Percentiles rank a stretch among this genome's conserved stretches.
phyloP scores from a whole-genome alignment of 2,888 invertebrate species.

The Bedellia somnulentella region DNA sequence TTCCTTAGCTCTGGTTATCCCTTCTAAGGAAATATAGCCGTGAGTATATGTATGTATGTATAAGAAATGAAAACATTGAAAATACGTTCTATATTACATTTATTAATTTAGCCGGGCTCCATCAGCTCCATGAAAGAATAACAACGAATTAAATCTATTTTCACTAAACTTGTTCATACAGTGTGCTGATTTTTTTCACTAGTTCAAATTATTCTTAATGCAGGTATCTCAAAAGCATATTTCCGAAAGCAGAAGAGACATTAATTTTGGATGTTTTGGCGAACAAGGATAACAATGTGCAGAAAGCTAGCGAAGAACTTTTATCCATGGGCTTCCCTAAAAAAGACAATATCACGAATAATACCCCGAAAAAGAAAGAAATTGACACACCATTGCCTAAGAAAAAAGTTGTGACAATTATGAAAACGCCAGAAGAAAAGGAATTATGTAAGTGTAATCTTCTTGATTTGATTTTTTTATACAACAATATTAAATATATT shows the following conservation, averaged over 20 bases:
- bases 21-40: no score
- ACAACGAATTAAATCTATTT: no score
- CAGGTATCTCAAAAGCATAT: conserved; percentile 90
- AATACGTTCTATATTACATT: no score
- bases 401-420: conserved; percentile 61
- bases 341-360: conserved; percentile 58
- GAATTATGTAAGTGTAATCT: conserved; percentile 62
- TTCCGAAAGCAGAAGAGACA: conserved; percentile 88
- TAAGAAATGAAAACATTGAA: no score
- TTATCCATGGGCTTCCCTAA: conserved; percentile 81
- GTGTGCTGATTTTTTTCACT: no score
- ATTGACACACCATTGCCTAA: conserved; percentile 25
- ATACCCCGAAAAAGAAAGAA: conserved; percentile 23
- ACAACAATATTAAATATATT: no score
- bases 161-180: no score
- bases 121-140: no score
- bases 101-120: no score
- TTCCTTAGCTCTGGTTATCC: no score
- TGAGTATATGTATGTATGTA: no score
- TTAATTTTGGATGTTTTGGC: conserved; percentile 80
- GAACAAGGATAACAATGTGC: conserved; percentile 88
- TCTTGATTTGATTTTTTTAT: no score
- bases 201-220: neutral
- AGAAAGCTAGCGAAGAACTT: conserved; percentile 81
- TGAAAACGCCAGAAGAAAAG: conserved; percentile 72